Conservation (phyloP, 2,888 invertebrate genomes). For the Stenotaenia linearis region DNA sequence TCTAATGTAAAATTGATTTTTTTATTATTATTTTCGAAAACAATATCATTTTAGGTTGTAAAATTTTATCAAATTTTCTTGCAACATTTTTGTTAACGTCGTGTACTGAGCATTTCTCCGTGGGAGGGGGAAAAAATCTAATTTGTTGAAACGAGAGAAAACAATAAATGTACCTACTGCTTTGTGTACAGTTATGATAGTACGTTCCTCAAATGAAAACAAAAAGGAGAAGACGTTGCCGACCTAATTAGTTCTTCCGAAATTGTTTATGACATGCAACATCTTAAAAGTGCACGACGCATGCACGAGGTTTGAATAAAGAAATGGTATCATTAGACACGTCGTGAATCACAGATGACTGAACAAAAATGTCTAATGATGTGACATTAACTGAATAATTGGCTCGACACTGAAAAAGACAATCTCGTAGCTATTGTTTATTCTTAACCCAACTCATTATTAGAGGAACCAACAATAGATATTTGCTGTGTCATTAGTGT, state of each 20-base stretch:
- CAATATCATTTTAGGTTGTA: not conserved
- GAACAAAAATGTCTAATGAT: constrained; percentile 24
- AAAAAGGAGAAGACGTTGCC: constrained; percentile 15
- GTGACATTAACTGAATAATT: constrained; percentile 20
- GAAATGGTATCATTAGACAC: constrained; percentile 11
- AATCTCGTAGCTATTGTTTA: not conserved
- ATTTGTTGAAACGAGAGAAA: constrained; percentile 17
- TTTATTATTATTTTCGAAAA: not conserved
- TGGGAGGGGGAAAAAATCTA: not conserved
- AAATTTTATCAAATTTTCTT: constrained; percentile 10
- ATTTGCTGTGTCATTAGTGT: no score
- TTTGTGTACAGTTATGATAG: constrained; percentile 7
- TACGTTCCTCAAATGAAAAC: not conserved
- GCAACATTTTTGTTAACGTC: not conserved
- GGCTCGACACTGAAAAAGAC: not conserved
- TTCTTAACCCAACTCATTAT: not conserved
- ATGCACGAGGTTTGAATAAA: not conserved
- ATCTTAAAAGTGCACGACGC: constrained; percentile 2
- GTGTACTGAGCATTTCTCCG: not conserved
- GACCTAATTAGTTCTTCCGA: constrained; percentile 12
- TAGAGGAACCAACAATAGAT: not conserved
- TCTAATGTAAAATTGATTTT: not conserved
- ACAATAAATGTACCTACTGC: constrained; percentile 11
- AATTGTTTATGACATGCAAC: constrained; percentile 1
- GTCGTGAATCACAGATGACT: constrained; percentile 21